phyloP scores from a whole-genome alignment of 2,113 vertebrate species.

The Seriola dumerili region DNA sequence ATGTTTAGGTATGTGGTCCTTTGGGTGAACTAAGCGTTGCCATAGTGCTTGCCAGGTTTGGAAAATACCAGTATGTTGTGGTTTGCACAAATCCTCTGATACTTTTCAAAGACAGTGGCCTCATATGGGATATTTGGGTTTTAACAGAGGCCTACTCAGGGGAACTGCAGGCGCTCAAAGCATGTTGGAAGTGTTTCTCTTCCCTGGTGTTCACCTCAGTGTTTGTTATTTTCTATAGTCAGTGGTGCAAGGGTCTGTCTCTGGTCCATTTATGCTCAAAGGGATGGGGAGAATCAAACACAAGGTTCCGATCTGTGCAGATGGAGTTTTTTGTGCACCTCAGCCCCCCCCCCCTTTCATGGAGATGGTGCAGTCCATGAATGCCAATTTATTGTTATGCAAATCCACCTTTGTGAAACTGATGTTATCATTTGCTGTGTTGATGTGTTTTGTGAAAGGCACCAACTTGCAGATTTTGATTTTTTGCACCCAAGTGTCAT shows the following conservation, averaged over 20 bases:
- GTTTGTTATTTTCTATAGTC: conserved; percentile 11
- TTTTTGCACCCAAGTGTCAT: neutral
- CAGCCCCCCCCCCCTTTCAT: neutral
- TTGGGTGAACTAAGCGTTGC: neutral
- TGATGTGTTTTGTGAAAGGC: conserved; percentile 8
- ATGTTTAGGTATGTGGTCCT: conserved; percentile 24
- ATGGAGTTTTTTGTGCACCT: neutral
- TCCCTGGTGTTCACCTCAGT: neutral
- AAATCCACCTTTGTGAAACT: conserved; percentile 15
- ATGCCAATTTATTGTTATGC: conserved; percentile 11
- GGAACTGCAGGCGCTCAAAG: conserved; percentile 27
- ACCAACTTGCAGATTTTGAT: neutral
- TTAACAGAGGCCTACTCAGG: conserved; percentile 19
- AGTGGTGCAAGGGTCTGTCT: conserved; percentile 8
- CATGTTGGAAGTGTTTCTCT: conserved; percentile 18
- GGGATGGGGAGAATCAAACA: conserved; percentile 24
- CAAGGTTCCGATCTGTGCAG: neutral
- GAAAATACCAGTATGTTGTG: conserved; percentile 27
- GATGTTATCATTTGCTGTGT: neutral
- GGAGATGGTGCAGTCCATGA: neutral
- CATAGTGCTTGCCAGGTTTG: conserved; percentile 39
- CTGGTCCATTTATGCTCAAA: conserved; percentile 12
- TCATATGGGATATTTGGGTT: conserved; percentile 37
- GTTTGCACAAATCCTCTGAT: conserved; percentile 33
- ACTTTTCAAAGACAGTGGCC: conserved; percentile 37